Conservation (phyloP, 2,888 invertebrate species). For the Orchesellides sinensis region DNA sequence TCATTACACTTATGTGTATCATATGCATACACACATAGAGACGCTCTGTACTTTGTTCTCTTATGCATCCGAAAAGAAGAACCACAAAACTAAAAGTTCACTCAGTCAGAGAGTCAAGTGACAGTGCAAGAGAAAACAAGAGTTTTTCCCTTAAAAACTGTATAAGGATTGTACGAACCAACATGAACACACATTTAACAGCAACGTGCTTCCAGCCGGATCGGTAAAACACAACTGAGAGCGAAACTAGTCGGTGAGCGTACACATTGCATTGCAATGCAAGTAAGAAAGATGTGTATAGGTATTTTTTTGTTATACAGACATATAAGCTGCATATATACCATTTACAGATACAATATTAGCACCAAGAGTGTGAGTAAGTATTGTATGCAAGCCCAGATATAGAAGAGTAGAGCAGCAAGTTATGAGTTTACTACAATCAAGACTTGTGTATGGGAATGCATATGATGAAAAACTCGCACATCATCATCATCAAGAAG, state of each 20-base stretch:
- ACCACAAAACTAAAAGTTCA: slow-evolving; percentile 33
- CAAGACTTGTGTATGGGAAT: not conserved
- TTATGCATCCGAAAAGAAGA: not conserved
- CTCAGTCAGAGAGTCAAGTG: slow-evolving; percentile 42
- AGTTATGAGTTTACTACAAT: not conserved
- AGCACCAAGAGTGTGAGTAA: not conserved
- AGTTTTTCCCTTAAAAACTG: not conserved
- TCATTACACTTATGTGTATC: not conserved
- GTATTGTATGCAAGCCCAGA: not conserved
- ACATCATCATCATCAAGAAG: not conserved
- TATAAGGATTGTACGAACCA: not conserved
- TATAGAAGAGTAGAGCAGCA: not conserved
- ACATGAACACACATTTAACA: slow-evolving; percentile 50
- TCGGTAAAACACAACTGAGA: slow-evolving; percentile 72
- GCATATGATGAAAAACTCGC: not conserved
- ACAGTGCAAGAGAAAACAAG: slow-evolving; percentile 29
- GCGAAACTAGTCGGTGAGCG: slow-evolving; percentile 47
- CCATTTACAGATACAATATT: too few species aligned
- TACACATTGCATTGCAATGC: slow-evolving; percentile 38
- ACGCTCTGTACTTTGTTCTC: not conserved
- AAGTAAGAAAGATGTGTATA: too few species aligned
- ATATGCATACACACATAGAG: too few species aligned
- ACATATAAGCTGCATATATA: too few species aligned
- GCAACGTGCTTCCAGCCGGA: slow-evolving; percentile 71
- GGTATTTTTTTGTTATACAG: too few species aligned